Evolutionary conservation across 2,113 vertebrate species (phyloP).

Genomic region (Orientallactaga bullata): DNA sequence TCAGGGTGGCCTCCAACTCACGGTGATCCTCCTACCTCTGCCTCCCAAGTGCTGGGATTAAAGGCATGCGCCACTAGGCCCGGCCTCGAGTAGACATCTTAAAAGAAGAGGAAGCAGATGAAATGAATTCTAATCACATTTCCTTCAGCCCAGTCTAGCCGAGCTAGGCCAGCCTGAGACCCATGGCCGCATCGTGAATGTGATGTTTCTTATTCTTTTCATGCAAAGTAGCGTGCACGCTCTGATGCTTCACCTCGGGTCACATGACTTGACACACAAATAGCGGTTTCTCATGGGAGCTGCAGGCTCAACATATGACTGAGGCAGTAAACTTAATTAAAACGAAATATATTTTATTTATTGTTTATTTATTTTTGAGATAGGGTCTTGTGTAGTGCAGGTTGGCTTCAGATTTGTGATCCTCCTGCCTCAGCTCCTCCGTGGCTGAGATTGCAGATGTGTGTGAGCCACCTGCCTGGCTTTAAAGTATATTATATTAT

Average conservation of each 20-base stretch:
- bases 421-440: too few relatives aligned
- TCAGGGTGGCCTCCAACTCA: too few relatives aligned
- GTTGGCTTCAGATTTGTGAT: too few relatives aligned
- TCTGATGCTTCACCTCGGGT: not conserved
- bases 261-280: not conserved
- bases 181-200: not conserved
- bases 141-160: not conserved
- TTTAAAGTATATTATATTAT: too few relatives aligned
- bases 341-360: not conserved
- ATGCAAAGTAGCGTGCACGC: not conserved
- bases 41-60: too few relatives aligned
- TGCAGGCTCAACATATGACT: rapidly evolving
- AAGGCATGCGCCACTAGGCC: too few relatives aligned
- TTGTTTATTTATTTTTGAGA: not conserved
- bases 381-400: not conserved
- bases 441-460: too few relatives aligned
- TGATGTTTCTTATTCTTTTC: not conserved
- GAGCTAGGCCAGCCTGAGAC: not conserved
- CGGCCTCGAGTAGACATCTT: not conserved
- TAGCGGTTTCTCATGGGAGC: rapidly evolving
- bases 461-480: too few relatives aligned
- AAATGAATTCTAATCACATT: not conserved
- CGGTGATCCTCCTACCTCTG: too few relatives aligned
- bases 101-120: too few relatives aligned
- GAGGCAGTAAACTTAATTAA: not conserved